These are phyloP conservation scores for Melinaea menophilus DNA, from an alignment of 2,888 invertebrate genomes.

Conservation along the genomic window DNA sequence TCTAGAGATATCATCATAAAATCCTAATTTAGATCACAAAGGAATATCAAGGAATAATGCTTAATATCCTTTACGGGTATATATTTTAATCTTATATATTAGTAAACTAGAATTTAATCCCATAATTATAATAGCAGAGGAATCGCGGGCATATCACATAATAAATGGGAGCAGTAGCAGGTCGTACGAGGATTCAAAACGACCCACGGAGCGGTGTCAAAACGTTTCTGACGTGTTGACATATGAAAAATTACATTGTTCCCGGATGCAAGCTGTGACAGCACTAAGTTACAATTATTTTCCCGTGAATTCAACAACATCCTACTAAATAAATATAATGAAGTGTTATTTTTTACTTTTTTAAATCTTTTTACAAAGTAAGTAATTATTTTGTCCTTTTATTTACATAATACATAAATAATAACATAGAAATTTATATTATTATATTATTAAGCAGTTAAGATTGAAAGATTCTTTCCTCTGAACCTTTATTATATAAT, in stretches of 20 bases:
- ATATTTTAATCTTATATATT: too few relatives aligned
- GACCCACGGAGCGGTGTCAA: constrained; percentile 32
- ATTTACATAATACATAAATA: too few relatives aligned
- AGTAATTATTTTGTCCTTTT: too few relatives aligned
- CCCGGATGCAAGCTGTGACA: constrained; percentile 20
- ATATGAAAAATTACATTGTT: constrained; percentile 59
- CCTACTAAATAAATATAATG: neutral
- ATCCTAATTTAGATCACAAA: too few relatives aligned
- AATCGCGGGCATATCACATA: constrained; percentile 15
- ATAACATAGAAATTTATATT: too few relatives aligned
- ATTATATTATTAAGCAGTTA: too few relatives aligned
- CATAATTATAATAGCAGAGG: neutral
- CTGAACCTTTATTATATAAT: too few relatives aligned
- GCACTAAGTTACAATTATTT: neutral
- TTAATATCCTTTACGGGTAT: too few relatives aligned
- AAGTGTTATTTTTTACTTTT: neutral
- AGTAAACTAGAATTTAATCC: neutral
- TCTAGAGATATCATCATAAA: too few relatives aligned
- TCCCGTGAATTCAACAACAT: constrained; percentile 19
- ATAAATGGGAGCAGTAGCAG: constrained; percentile 26
- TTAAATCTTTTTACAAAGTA: too few relatives aligned
- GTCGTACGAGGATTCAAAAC: constrained; percentile 19
- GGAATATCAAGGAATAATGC: too few relatives aligned
- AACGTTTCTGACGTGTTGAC: constrained; percentile 51
- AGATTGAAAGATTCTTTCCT: too few relatives aligned